phyloP scores from a whole-genome alignment of 2,888 invertebrate species.

The Stictocephala bisonia region DNA sequence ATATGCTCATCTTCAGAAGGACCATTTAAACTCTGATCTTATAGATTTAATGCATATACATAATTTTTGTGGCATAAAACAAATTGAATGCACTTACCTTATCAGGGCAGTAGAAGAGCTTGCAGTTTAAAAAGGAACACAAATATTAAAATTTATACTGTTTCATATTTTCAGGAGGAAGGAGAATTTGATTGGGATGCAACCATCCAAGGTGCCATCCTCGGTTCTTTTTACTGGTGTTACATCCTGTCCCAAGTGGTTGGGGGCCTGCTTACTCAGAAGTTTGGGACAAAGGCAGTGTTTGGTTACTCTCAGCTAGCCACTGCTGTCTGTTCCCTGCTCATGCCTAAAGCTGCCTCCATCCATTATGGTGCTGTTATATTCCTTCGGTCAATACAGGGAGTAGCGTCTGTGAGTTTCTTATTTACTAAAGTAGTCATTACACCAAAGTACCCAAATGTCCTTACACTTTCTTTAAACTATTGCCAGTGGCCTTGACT shows the following conservation, averaged over 20 bases:
- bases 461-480: no score
- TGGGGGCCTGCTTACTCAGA: conserved; percentile 77
- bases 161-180: conserved; percentile 63
- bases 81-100: no score
- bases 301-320: conserved; percentile 77
- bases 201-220: conserved; percentile 72
- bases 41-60: no score
- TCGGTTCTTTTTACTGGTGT: conserved; percentile 79
- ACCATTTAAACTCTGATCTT: no score
- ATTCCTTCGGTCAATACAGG: conserved; percentile 73
- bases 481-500: no score
- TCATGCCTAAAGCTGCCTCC: conserved; percentile 74
- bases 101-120: no score
- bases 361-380: conserved; percentile 73
- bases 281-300: conserved; percentile 76
- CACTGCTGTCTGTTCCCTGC: conserved; percentile 75
- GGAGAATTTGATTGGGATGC: conserved; percentile 76
- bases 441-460: no score
- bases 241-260: conserved; percentile 77
- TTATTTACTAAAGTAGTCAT: no score
- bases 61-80: no score
- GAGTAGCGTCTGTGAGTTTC: conserved; percentile 73
- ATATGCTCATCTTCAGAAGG: no score
- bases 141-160: no score
- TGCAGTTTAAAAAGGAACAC: no score